These are phyloP conservation scores for Morone chrysops DNA, from an alignment of 2,113 vertebrate genomes.

Conservation along the genomic window DNA sequence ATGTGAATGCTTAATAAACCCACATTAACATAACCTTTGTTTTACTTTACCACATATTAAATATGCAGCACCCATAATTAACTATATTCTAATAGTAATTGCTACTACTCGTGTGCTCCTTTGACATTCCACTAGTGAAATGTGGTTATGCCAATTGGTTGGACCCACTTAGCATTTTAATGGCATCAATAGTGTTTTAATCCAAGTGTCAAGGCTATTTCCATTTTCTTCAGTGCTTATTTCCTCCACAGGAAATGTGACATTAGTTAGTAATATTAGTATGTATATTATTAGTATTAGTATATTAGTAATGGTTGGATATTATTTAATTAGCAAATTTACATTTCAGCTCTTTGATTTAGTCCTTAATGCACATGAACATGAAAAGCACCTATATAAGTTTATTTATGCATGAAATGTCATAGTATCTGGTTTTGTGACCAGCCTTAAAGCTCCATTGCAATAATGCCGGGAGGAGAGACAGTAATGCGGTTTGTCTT, in stretches of 20 bases:
- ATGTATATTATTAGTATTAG: too few relatives aligned
- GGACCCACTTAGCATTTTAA: constrained; percentile 83
- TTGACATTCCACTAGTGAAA: constrained; percentile 82
- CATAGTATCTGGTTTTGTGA: constrained; percentile 67
- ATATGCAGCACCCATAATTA: constrained; percentile 81
- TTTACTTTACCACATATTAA: constrained; percentile 76
- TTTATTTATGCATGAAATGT: constrained; percentile 79
- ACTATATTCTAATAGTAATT: constrained; percentile 83
- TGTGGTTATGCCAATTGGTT: constrained; percentile 83
- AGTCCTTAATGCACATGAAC: constrained; percentile 69
- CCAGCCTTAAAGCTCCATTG: constrained; percentile 59
- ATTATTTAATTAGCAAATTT: constrained; percentile 76
- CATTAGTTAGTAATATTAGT: too few relatives aligned
- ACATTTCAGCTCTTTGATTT: constrained; percentile 74
- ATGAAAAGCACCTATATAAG: constrained; percentile 68
- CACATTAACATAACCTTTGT: constrained; percentile 81
- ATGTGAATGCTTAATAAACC: constrained; percentile 71
- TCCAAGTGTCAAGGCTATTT: constrained; percentile 79
- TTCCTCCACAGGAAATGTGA: constrained; percentile 70
- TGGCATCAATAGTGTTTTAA: constrained; percentile 82
- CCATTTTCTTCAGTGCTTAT: constrained; percentile 70
- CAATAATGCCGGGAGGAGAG: constrained; percentile 51
- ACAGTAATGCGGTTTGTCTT: constrained; percentile 65
- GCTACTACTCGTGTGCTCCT: constrained; percentile 72
- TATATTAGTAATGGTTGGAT: constrained; percentile 71